Conservation (phyloP, 64 coral and sea anemone species). For the Hydrozoanthus tunicans region DNA sequence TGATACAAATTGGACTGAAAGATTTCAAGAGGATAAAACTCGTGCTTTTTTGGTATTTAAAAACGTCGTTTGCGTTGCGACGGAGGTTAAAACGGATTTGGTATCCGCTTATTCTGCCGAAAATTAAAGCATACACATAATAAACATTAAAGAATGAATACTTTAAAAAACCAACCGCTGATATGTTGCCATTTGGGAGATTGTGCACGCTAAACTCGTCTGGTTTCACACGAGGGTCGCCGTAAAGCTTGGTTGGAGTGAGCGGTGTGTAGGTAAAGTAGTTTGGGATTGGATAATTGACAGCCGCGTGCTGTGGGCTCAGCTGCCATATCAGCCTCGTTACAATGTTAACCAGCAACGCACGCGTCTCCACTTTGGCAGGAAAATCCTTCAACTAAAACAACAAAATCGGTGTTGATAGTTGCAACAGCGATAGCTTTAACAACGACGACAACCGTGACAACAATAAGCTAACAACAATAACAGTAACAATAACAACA, state of each 20-base stretch:
- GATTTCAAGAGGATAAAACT: no score
- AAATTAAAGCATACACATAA: no score
- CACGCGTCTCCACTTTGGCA: background rate
- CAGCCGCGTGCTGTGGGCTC: background rate
- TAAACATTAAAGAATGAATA: no score
- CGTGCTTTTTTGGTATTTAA: no score
- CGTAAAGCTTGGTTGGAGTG: constrained; percentile 69
- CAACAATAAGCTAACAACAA: no score
- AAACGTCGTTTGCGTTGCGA: no score
- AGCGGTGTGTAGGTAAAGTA: constrained; percentile 57
- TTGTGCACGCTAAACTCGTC: constrained; percentile 10
- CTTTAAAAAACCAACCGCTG: constrained; percentile 34
- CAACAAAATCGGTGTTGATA: constrained; percentile 46
- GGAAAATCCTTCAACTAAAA: background rate
- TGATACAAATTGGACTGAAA: no score
- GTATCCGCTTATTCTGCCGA: no score
- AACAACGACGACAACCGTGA: background rate
- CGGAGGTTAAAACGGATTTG: no score
- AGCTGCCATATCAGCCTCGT: no score
- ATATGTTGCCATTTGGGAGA: constrained; percentile 28
- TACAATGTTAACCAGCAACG: background rate
- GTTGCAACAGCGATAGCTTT: background rate
- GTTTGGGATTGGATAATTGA: constrained; percentile 37
- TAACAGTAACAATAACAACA: no score
- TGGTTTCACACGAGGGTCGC: constrained; percentile 41